phyloP scores from a whole-genome alignment of 2,797 vertebrate genomes.

The Rhinella marina region DNA sequence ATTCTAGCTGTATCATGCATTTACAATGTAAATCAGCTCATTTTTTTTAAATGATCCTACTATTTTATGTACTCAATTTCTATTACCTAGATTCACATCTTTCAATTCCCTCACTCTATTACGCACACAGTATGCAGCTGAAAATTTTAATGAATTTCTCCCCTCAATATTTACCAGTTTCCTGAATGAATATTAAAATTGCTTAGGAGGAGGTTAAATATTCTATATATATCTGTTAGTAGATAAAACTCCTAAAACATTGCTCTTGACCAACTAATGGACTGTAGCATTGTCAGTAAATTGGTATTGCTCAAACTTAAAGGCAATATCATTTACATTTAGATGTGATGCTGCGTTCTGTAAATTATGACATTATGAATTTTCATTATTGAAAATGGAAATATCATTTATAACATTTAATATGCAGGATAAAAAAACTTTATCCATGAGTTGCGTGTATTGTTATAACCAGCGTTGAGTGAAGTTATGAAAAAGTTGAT shows the following conservation, averaged over 20 bases:
- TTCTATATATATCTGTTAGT: conserved; percentile 47
- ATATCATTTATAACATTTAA: no score
- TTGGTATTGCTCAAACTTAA: conserved; percentile 26
- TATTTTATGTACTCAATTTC: conserved; percentile 60
- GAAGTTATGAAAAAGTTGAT: no score
- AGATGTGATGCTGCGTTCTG: neutral
- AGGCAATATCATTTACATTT: conserved; percentile 25
- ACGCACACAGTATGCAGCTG: conserved; percentile 58
- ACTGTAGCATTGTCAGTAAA: conserved; percentile 45
- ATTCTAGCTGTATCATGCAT: conserved; percentile 36
- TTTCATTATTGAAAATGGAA: neutral
- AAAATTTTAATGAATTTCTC: conserved; percentile 58
- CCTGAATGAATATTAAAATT: conserved; percentile 53
- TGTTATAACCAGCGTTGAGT: no score
- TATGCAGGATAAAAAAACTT: neutral
- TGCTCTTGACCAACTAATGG: conserved; percentile 54
- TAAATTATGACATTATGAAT: neutral
- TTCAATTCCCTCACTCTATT: conserved; percentile 61
- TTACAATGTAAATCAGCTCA: conserved; percentile 45
- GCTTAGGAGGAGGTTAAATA: conserved; percentile 55
- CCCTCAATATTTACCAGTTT: conserved; percentile 54
- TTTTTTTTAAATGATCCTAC: conserved; percentile 49
- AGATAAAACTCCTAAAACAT: conserved; percentile 34
- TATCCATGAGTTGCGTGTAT: no score
- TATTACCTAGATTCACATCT: conserved; percentile 61